phyloP scores from a whole-genome alignment of 1,140 invertebrate species.

The Sinella curviseta region DNA sequence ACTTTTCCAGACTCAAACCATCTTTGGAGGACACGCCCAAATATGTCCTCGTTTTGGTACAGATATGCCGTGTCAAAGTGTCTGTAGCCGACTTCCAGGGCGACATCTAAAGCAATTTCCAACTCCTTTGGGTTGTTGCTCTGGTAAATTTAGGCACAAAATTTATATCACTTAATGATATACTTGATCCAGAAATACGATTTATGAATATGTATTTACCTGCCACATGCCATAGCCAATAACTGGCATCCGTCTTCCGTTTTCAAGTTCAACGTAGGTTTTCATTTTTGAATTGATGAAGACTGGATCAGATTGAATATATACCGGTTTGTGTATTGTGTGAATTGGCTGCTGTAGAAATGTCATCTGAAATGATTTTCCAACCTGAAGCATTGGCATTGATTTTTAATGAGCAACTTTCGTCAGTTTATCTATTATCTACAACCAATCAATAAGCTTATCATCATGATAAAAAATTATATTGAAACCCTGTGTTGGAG shows the following conservation, averaged over 20 bases:
- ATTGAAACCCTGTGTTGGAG: too few relatives aligned
- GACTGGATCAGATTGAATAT: too few relatives aligned
- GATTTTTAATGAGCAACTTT: too few relatives aligned
- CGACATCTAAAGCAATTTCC: slow-evolving; percentile 66
- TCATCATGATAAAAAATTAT: too few relatives aligned
- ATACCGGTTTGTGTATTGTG: too few relatives aligned
- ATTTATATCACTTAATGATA: background rate
- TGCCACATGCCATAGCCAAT: slow-evolving; percentile 23
- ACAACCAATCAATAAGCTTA: too few relatives aligned
- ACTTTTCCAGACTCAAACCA: slow-evolving; percentile 70
- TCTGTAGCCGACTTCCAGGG: slow-evolving; percentile 66
- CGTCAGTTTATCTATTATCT: too few relatives aligned
- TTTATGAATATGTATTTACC: background rate
- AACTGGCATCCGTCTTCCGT: slow-evolving; percentile 33
- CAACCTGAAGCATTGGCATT: too few relatives aligned
- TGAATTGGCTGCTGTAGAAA: too few relatives aligned
- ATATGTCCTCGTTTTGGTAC: slow-evolving; percentile 77
- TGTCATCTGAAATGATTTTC: too few relatives aligned
- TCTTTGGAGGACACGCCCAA: slow-evolving; percentile 71
- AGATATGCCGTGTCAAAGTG: slow-evolving; percentile 80
- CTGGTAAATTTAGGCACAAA: slow-evolving; percentile 60
- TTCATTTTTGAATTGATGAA: too few relatives aligned
- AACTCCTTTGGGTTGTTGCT: slow-evolving; percentile 79
- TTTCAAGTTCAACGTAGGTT: slow-evolving; percentile 43
- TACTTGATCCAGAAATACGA: background rate